These are phyloP conservation scores for Orussus abietinus DNA, from an alignment of 1,140 invertebrate species.

Conservation along the genomic window DNA sequence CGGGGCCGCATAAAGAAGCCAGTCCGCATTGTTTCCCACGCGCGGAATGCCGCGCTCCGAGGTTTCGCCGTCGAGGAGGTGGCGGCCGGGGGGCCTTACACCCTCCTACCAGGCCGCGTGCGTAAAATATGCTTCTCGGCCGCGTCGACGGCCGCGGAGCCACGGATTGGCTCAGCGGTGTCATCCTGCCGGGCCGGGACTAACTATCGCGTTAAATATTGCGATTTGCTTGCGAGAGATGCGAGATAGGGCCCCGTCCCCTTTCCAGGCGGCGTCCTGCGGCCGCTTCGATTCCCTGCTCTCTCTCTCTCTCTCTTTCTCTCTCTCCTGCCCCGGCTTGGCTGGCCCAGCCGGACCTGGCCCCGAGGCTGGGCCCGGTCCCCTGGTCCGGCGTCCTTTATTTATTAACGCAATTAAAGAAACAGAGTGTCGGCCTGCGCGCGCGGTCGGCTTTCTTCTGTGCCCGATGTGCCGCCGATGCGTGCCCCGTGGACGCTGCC, in stretches of 20 bases:
- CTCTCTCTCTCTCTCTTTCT: constrained; percentile 10
- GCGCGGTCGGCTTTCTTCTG: constrained; percentile 36
- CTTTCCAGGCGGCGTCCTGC: no score
- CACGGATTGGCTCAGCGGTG: constrained; percentile 31
- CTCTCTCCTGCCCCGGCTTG: background rate
- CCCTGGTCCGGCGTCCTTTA: constrained; percentile 34
- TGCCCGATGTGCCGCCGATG: constrained; percentile 27
- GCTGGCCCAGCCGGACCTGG: background rate
- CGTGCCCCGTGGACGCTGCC: no score
- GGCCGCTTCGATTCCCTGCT: constrained; percentile 16
- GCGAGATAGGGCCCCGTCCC: constrained; percentile 31
- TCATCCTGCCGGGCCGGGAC: constrained; percentile 29
- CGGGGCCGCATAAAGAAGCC: constrained; percentile 43
- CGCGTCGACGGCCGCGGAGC: constrained; percentile 29
- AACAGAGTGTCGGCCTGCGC: constrained; percentile 41
- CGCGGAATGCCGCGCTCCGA: constrained; percentile 38
- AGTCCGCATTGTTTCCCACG: constrained; percentile 49
- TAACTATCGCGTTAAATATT: constrained; percentile 49
- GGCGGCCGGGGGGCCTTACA: constrained; percentile 6
- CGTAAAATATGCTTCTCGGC: constrained; percentile 38
- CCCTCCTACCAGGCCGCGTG: constrained; percentile 2
- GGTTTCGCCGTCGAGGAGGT: constrained; percentile 18
- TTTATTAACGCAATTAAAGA: constrained; percentile 55
- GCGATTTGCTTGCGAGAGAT: constrained; percentile 41
- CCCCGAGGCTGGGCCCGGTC: background rate